Base-by-base conservation (phyloP, 2,888 invertebrate species). In the Dasysyrphus albostriatus region DNA sequence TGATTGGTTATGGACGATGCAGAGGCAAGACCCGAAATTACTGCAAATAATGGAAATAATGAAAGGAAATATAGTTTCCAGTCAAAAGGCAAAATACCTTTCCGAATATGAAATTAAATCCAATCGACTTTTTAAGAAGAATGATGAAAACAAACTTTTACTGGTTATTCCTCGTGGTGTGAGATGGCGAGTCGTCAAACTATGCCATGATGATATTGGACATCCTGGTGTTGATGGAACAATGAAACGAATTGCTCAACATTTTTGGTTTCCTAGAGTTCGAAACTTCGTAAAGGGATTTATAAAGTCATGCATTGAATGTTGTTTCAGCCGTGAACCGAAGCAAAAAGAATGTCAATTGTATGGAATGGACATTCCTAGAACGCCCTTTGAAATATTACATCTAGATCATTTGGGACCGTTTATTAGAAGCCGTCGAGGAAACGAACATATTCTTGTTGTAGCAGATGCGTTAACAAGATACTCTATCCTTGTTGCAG, bases 301-400 rank as follows among this genome's bases (percentile, higher is more conserved):
- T 39, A 51, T 82, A 5, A 65, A 58, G 10, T 76, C 79, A 3
- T 88, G 88, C 32, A 6, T 79, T 6, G 75, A 82, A 10, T 87
- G 79, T 24, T 77, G 75, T 24, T 88, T 67, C 24, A 82, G 74
- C 44, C 75, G 82, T 16, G 51, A 70, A 10, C 51, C 65, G 10
- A 34, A 51, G 5, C 34, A 42, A 1, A 78, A 81, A 51, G 81
- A 84, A 39, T 79, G 77, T 2, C 19, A 70, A 5, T 58, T 83
- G 10, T 61, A 72, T 32, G 81, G 84, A 6, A 78, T 82, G 65
- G 83, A 88, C 0, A 75, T 88, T 42, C 82, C 85, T 9, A 87
- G 47, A 49, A 19, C 49, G 8, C 70, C 65, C 2, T 81, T 77
- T 19, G 77, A 73, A 61, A 58, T 59, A 51, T 44, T 80, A 12